These are phyloP conservation scores for Scaptomyza graminum DNA, from an alignment of 1,140 invertebrate genomes.

Conservation along the genomic window DNA sequence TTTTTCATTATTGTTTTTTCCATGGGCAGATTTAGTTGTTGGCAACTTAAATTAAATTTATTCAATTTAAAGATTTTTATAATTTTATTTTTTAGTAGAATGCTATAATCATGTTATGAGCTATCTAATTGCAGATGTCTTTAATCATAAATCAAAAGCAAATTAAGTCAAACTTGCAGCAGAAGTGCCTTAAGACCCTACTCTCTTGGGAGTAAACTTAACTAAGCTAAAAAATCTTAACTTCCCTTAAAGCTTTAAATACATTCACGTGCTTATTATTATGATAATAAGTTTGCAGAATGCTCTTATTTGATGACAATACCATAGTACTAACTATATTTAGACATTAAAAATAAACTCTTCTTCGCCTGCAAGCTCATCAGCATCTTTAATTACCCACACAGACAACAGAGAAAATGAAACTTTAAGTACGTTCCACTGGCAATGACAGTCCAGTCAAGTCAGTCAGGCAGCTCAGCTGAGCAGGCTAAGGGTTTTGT, in stretches of 20 bases:
- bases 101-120: too few species aligned
- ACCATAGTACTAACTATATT: constrained; percentile 1
- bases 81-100: background rate
- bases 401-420: constrained; percentile 3
- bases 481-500: background rate
- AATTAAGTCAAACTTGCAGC: too few species aligned
- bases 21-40: constrained; percentile 34
- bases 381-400: constrained; percentile 61
- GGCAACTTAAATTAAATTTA: constrained; percentile 11
- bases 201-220: too few species aligned
- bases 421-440: constrained; percentile 51
- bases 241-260: background rate
- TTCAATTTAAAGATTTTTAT: background rate
- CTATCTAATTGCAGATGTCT: too few species aligned
- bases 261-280: background rate
- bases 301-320: background rate
- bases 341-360: constrained; percentile 1
- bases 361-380: constrained; percentile 32
- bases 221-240: too few species aligned
- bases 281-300: background rate
- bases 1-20: background rate
- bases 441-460: constrained; percentile 37
- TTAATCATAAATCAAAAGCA: too few species aligned
- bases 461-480: background rate
- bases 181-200: too few species aligned